Evolutionary conservation across 2,888 invertebrate species (phyloP).

Genomic region (Andrena hattorfiana): DNA sequence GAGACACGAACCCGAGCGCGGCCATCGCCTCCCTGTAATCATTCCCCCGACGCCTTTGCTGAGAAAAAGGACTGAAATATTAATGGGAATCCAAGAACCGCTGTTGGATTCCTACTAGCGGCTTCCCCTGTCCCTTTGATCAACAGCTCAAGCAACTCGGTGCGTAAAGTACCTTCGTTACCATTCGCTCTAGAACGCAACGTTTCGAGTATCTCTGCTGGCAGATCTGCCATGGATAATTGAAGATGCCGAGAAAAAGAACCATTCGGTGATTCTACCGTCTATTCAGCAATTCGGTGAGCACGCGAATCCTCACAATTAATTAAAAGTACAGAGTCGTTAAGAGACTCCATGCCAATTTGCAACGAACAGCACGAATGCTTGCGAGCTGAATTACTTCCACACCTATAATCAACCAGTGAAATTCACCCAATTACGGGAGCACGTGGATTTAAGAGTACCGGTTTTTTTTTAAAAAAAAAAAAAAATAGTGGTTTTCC

Average conservation of each 20-base stretch:
- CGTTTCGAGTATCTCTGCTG: slow-evolving; percentile 1
- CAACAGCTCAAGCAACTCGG: neutral
- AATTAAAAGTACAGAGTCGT: neutral
- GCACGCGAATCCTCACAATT: neutral
- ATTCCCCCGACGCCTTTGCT: slow-evolving; percentile 38
- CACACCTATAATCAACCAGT: neutral
- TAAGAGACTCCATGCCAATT: neutral
- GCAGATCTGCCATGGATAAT: neutral
- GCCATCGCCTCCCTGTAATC: slow-evolving; percentile 58
- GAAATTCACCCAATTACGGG: slow-evolving; percentile 1
- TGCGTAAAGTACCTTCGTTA: slow-evolving; percentile 32
- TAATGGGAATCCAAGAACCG: slow-evolving; percentile 37
- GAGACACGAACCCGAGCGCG: slow-evolving; percentile 53
- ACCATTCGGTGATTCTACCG: neutral
- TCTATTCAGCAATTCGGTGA: neutral
- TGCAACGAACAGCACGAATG: neutral
- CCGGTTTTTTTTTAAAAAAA: too few species aligned
- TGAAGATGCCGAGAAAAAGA: slow-evolving; percentile 2
- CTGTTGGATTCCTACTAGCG: slow-evolving; percentile 5
- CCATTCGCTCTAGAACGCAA: neutral
- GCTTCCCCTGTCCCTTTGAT: slow-evolving; percentile 14
- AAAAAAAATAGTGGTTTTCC: too few species aligned
- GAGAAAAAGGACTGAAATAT: slow-evolving; percentile 37
- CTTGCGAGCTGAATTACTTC: slow-evolving; percentile 12
- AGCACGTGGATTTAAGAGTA: neutral